Conservation (phyloP, 2,113 vertebrate species). For the Osmerus eperlanus region DNA sequence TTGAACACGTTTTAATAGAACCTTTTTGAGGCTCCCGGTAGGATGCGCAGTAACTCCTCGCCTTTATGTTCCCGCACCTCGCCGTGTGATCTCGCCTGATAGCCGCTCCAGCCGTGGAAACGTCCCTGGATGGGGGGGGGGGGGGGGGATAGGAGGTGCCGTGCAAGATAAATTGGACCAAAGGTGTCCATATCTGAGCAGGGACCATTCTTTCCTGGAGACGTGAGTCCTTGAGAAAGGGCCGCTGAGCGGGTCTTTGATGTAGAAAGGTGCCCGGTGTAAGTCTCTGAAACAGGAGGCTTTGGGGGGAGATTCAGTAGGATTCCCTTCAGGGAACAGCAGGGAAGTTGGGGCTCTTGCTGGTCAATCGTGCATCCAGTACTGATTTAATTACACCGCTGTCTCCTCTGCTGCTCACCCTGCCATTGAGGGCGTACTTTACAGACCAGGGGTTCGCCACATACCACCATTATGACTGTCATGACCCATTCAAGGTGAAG, state of each 20-base stretch:
- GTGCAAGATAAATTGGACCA: conserved; percentile 68
- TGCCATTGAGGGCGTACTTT: conserved; percentile 31
- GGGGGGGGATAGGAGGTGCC: conserved; percentile 46
- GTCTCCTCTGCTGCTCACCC: conserved; percentile 23
- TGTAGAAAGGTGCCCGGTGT: conserved; percentile 67
- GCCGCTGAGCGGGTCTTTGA: conserved; percentile 64
- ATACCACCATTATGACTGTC: conserved; percentile 47
- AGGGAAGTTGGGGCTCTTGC: conserved; percentile 40
- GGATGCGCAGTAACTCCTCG: conserved; percentile 69
- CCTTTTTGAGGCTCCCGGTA: conserved; percentile 71
- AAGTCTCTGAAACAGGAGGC: conserved; percentile 59
- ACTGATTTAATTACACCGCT: conserved; percentile 61
- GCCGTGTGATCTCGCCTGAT: conserved; percentile 71
- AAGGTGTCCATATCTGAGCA: conserved; percentile 69
- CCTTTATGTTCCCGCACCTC: conserved; percentile 71
- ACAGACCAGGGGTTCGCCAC: conserved; percentile 28
- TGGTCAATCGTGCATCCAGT: conserved; percentile 47
- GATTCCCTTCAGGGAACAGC: conserved; percentile 61
- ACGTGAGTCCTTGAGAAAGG: conserved; percentile 66
- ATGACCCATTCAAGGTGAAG: conserved; percentile 43
- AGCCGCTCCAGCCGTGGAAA: conserved; percentile 63
- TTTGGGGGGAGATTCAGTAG: conserved; percentile 50
- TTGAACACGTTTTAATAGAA: conserved; percentile 73
- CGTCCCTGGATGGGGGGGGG: conserved; percentile 53
- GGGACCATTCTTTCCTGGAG: conserved; percentile 74